Base-by-base conservation (phyloP, 2,797 vertebrate species). In the Syngnathus rostellatus region DNA sequence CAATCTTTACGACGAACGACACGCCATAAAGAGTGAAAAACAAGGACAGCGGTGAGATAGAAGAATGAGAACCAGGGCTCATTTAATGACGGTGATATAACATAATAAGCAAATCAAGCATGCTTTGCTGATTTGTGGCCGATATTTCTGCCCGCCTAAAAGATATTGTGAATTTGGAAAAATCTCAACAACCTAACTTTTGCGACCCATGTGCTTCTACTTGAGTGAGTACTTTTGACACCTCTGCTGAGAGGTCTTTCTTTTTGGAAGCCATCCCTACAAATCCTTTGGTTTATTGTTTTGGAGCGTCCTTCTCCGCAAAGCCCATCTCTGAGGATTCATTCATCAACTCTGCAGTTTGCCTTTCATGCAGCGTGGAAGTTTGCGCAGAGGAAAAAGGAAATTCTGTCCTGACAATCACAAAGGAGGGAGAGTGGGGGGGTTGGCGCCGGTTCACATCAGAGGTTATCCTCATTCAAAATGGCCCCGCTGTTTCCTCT, bases 401-500 rank as follows among this genome's bases (percentile, higher is more conserved):
- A 75, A 80, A 76, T 80, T 76, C 76, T 71, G 64, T 37, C 69
- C 45, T 75, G 78, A 70, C 70, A 74, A 77, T 83, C 77, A 82
- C 81, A 86, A 80, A 81, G 68, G 71, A 73, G 43, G 3, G 37
- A 38, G 3, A 17, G 25, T 37, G 12, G 5, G 57, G 38, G 38
- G 38, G 8, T 10, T n/a, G 39, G 59, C 59, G 59, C 38, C 41
- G 40, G 40, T 62, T 45, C 70, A 69, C 37, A 31, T 45, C 38
- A 59, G 74, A 78, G 81, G 80, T 82, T 75, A 77, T 60, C 37
- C 65, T 78, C 67, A 72, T 85, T 87, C 84, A 86, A 81, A 82
- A 86, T 75, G 74, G 70, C 81, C 63, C 68, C 67, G 81, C 84
- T 77, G 74, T 76, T 87, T 87, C 84, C 83, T 86, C 83, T 88